Evolutionary conservation across 2,888 invertebrate genomes (phyloP).

Genomic region (Papilio gigon): DNA sequence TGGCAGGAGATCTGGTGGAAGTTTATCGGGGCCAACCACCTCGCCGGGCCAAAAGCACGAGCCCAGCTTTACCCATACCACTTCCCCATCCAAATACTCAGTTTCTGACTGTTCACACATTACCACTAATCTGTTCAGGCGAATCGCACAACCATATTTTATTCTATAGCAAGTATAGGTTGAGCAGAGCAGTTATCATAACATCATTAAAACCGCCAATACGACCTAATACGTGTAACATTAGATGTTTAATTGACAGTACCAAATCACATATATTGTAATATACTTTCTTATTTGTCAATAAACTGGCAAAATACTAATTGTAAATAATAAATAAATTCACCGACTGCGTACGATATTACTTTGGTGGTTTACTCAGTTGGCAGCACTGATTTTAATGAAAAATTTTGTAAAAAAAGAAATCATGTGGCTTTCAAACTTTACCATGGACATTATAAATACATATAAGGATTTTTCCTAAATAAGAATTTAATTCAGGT

Average conservation of each 20-base stretch:
- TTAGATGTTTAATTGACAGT: slow-evolving; percentile 49
- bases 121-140: slow-evolving; percentile 72
- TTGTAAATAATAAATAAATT: slow-evolving; percentile 79
- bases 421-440: neutral
- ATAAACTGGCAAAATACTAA: slow-evolving; percentile 77
- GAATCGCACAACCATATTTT: slow-evolving; percentile 80
- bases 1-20: slow-evolving; percentile 86
- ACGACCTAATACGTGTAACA: slow-evolving; percentile 49
- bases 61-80: slow-evolving; percentile 93
- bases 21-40: slow-evolving; percentile 84
- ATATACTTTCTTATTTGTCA: slow-evolving; percentile 67
- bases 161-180: slow-evolving; percentile 59
- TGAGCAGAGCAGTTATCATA: slow-evolving; percentile 67
- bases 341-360: slow-evolving; percentile 81
- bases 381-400: slow-evolving; percentile 64
- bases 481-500: neutral
- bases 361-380: slow-evolving; percentile 58
- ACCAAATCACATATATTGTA: slow-evolving; percentile 48
- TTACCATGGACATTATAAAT: neutral
- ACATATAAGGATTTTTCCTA: neutral
- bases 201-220: slow-evolving; percentile 57
- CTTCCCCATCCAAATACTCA: slow-evolving; percentile 87
- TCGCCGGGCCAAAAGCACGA: slow-evolving; percentile 94
- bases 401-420: slow-evolving; percentile 36
- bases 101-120: slow-evolving; percentile 88